These are phyloP conservation scores for Nomada lathburiana DNA, from an alignment of 2,888 invertebrate genomes.

Conservation along the genomic window DNA sequence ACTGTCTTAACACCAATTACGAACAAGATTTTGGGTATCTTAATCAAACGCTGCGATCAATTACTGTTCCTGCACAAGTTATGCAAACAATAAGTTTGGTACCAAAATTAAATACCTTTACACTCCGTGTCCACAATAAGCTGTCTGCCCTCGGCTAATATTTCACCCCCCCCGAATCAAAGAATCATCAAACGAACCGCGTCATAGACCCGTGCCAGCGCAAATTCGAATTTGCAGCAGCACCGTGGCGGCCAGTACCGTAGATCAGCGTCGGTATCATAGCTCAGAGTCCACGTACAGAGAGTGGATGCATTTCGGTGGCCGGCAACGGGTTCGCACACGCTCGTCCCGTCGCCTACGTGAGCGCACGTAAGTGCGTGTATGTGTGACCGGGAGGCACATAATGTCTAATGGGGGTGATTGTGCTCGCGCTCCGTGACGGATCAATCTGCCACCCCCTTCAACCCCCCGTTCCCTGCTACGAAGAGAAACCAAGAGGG, in stretches of 20 bases:
- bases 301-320: slow-evolving; percentile 79
- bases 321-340: slow-evolving; percentile 60
- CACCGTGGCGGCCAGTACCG: slow-evolving; percentile 66
- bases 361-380: slow-evolving; percentile 69
- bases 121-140: too few relatives aligned
- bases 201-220: slow-evolving; percentile 55
- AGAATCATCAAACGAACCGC: background rate
- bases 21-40: too few relatives aligned
- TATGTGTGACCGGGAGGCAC: slow-evolving; percentile 78
- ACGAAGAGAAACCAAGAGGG: slow-evolving; percentile 53
- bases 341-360: slow-evolving; percentile 30
- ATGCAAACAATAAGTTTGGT: too few relatives aligned
- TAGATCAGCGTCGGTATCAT: slow-evolving; percentile 80
- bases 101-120: too few relatives aligned
- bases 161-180: background rate
- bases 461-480: slow-evolving; percentile 72
- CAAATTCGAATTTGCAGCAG: slow-evolving; percentile 68
- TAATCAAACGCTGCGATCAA: too few relatives aligned
- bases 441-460: slow-evolving; percentile 84
- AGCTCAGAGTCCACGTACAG: slow-evolving; percentile 75
- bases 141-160: too few relatives aligned
- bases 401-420: slow-evolving; percentile 84
- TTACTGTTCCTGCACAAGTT: too few relatives aligned
- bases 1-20: too few relatives aligned
- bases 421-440: slow-evolving; percentile 84